A percentile compares a stretch with the other conserved stretches of the same genome.
phyloP scores from a whole-genome alignment of 2,797 vertebrate species.

The Coilia nasus region DNA sequence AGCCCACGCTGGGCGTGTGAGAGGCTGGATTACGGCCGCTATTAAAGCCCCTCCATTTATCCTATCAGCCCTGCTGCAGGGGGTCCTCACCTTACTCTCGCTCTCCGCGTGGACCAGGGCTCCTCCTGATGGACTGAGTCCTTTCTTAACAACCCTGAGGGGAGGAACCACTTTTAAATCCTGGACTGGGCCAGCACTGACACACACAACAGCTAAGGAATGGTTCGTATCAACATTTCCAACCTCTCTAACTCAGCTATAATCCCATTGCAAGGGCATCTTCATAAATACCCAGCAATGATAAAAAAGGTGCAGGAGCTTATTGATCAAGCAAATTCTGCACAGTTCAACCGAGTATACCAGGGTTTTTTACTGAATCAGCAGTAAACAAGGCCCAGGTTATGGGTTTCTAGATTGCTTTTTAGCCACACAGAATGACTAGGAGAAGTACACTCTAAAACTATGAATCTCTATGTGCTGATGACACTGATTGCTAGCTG shows the following conservation, averaged over 20 bases:
- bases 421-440: neutral
- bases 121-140: conserved; percentile 41
- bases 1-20: conserved; percentile 46
- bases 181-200: neutral
- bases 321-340: neutral
- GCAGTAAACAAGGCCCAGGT: neutral
- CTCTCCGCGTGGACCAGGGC: conserved; percentile 27
- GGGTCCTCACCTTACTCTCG: conserved; percentile 48
- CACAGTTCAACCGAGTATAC: neutral
- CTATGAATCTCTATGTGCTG: neutral
- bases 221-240: conserved; percentile 6
- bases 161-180: conserved; percentile 21
- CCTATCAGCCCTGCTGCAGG: conserved; percentile 55
- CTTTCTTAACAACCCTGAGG: conserved; percentile 35
- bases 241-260: neutral
- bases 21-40: conserved; percentile 48
- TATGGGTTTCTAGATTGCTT: neutral
- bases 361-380: neutral
- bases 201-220: neutral
- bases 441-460: neutral
- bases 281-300: conserved; percentile 6
- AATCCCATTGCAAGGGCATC: neutral
- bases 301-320: neutral
- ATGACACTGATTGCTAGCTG: neutral
- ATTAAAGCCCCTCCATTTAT: conserved; percentile 52